Percentiles rank a stretch among this genome's conserved stretches.
phyloP scores from a whole-genome alignment of 1,140 invertebrate genomes.

The Stenopsyche tienmushanensis region DNA sequence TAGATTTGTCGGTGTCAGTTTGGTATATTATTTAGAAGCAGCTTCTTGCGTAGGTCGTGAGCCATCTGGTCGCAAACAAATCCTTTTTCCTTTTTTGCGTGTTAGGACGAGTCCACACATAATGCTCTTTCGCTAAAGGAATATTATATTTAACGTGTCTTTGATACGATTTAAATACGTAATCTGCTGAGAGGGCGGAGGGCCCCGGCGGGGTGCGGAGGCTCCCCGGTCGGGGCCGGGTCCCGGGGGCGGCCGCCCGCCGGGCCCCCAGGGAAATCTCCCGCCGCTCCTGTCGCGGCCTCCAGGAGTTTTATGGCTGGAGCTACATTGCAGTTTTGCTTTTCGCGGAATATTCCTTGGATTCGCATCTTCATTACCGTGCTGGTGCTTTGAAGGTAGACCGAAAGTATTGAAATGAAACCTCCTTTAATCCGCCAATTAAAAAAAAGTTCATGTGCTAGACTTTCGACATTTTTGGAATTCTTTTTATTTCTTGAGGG shows the following conservation, averaged over 20 bases:
- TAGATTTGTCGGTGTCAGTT: too few species aligned
- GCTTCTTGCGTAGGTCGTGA: too few species aligned
- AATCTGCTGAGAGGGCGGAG: conserved; percentile 27
- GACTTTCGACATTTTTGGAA: too few species aligned
- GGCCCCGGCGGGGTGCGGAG: neutral
- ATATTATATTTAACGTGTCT: conserved; percentile 40
- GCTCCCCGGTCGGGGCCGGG: conserved; percentile 23
- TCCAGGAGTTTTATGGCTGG: conserved; percentile 24
- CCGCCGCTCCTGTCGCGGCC: conserved; percentile 40
- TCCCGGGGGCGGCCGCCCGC: conserved; percentile 20
- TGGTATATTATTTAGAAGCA: too few species aligned
- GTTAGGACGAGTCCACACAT: conserved; percentile 1
- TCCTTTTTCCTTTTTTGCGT: neutral
- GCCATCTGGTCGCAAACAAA: too few species aligned
- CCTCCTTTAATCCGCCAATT: too few species aligned
- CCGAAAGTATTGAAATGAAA: too few species aligned
- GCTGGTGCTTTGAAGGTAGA: too few species aligned
- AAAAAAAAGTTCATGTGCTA: too few species aligned
- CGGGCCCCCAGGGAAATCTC: conserved; percentile 41
- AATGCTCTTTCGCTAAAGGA: conserved; percentile 26
- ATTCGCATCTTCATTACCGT: neutral
- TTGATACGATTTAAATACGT: conserved; percentile 41
- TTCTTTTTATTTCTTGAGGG: too few species aligned
- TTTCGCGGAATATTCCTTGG: neutral
- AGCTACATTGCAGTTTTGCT: conserved; percentile 20